phyloP scores from a whole-genome alignment of 1,140 invertebrate species.

The Neodiprion lecontei region DNA sequence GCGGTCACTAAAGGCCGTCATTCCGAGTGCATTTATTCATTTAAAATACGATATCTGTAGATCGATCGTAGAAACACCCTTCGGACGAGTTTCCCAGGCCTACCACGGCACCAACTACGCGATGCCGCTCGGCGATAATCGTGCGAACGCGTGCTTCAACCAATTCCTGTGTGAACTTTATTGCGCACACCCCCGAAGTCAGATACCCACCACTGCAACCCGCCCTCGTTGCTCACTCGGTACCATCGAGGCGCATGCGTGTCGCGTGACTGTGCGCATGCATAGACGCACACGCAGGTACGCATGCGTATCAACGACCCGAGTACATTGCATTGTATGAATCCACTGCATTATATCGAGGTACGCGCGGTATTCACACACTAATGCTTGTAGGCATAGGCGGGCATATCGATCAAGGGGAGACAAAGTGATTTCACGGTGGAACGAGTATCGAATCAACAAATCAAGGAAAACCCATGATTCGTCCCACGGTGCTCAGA shows the following conservation, averaged over 20 bases:
- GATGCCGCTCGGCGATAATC: conserved; percentile 40
- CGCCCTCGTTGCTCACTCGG: background rate
- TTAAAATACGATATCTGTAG: background rate
- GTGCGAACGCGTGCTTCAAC: conserved; percentile 53
- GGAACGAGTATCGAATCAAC: conserved; percentile 41
- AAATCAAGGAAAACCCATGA: conserved; percentile 22
- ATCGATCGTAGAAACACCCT: background rate
- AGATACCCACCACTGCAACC: conserved; percentile 32
- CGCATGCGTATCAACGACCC: conserved; percentile 19
- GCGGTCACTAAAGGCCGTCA: too few relatives aligned
- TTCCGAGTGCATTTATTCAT: background rate
- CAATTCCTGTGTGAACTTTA: conserved; percentile 58
- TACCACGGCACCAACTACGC: conserved; percentile 27
- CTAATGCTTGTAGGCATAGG: background rate
- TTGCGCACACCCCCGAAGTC: conserved; percentile 41
- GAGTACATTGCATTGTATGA: background rate
- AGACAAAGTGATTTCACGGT: conserved; percentile 49
- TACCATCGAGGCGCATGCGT: conserved; percentile 12
- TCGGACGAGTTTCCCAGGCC: conserved; percentile 43
- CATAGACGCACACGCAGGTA: conserved; percentile 18
- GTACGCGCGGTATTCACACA: conserved; percentile 15
- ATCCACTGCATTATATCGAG: too few relatives aligned
- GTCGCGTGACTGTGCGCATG: conserved; percentile 7
- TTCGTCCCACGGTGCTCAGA: background rate
- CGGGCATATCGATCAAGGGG: conserved; percentile 28